These are phyloP conservation scores for Timandra comae DNA, from an alignment of 2,888 invertebrate species.

Conservation along the genomic window DNA sequence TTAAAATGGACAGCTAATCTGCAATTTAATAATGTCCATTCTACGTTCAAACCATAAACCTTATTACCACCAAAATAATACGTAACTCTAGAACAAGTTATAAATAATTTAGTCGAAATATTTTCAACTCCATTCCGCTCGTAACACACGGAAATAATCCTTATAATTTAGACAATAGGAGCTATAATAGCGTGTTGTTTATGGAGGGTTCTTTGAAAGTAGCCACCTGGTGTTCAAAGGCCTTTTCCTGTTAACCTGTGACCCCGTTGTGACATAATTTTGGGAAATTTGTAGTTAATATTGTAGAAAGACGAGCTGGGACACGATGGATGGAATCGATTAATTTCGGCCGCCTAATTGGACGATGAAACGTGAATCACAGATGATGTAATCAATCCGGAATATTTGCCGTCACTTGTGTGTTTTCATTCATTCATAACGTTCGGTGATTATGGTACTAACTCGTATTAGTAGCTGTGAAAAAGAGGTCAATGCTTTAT, in stretches of 20 bases:
- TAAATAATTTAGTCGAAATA: conserved; percentile 16
- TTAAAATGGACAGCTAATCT: neutral
- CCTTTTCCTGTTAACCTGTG: conserved; percentile 43
- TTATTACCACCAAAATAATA: conserved; percentile 16
- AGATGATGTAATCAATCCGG: too few species aligned
- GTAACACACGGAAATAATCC: conserved; percentile 6
- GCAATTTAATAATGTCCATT: neutral
- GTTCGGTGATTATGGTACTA: too few species aligned
- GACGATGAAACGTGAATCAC: too few species aligned
- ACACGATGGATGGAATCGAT: conserved; percentile 27
- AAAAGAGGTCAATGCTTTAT: too few species aligned
- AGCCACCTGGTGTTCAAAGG: conserved; percentile 22
- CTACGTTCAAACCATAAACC: conserved; percentile 22
- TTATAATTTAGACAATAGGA: conserved; percentile 3
- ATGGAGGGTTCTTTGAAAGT: conserved; percentile 4
- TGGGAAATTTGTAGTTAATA: conserved; percentile 23
- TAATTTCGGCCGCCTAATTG: conserved; percentile 11
- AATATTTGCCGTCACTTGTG: too few species aligned
- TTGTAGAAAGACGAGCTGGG: conserved; percentile 26
- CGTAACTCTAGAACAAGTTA: conserved; percentile 23
- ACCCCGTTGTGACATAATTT: conserved; percentile 37
- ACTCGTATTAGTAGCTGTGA: too few species aligned
- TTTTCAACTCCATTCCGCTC: conserved; percentile 4
- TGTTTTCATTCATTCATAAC: too few species aligned
- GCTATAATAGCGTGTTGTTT: conserved; percentile 3